Percentiles rank a stretch among this genome's conserved stretches.
Conservation (phyloP, 2,797 vertebrate species). For the Erithacus rubecula region DNA sequence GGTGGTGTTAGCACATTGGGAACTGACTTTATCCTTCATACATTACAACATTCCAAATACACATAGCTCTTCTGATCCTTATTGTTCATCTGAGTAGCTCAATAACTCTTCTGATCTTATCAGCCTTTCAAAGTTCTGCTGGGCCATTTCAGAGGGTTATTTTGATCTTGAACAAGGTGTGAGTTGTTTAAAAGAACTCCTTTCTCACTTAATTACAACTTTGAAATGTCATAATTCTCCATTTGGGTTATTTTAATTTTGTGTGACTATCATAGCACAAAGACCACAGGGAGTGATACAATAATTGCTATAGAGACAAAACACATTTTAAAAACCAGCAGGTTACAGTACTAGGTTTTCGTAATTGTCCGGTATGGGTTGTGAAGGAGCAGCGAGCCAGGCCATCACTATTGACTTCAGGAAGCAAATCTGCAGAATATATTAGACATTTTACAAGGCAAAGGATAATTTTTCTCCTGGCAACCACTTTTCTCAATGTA, state of each 20-base stretch:
- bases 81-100: neutral
- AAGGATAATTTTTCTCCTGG: neutral
- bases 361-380: neutral
- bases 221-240: neutral
- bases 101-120: neutral
- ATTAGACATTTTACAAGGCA: neutral
- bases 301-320: neutral
- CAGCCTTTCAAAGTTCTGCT: neutral
- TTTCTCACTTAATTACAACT: neutral
- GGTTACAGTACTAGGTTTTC: accelerated
- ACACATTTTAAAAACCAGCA: accelerated
- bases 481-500: neutral
- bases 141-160: neutral
- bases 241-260: neutral
- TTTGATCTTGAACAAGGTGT: neutral
- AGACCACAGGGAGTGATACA: neutral
- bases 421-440: neutral
- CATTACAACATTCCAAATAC: neutral
- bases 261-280: neutral
- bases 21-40: neutral
- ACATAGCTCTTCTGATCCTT: neutral
- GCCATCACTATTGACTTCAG: neutral
- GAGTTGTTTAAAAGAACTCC: neutral
- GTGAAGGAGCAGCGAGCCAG: neutral
- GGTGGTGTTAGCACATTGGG: neutral